Conservation (phyloP, 2,113 vertebrate genomes). For the Psittacus erithacus region DNA sequence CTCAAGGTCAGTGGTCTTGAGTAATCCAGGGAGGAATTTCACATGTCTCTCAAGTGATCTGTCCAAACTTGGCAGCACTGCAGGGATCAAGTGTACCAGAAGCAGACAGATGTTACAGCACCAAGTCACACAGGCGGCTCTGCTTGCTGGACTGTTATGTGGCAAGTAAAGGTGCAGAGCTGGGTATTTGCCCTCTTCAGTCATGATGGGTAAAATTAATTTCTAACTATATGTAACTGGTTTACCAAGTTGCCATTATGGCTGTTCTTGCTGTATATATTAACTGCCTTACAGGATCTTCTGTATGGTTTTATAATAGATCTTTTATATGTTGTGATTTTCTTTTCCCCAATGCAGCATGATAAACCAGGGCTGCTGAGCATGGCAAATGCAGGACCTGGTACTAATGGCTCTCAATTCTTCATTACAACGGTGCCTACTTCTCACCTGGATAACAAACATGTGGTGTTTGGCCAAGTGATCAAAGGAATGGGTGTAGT, state of each 20-base stretch:
- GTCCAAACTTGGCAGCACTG: neutral
- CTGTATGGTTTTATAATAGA: neutral
- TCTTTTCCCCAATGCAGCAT: slow-evolving; percentile 75
- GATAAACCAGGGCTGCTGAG: slow-evolving; percentile 89
- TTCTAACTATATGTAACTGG: neutral
- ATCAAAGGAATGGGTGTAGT: slow-evolving; percentile 90
- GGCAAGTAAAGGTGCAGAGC: neutral
- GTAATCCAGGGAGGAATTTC: neutral
- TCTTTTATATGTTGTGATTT: neutral
- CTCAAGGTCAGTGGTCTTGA: neutral
- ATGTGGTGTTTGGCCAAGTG: slow-evolving; percentile 94
- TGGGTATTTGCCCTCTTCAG: neutral
- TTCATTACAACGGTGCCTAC: slow-evolving; percentile 95
- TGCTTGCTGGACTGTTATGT: neutral
- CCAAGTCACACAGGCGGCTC: neutral
- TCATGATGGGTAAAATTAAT: neutral
- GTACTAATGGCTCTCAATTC: slow-evolving; percentile 97
- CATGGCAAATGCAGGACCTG: slow-evolving; percentile 93
- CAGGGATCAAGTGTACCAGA: neutral
- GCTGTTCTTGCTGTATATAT: neutral
- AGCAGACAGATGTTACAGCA: neutral
- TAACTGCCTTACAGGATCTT: neutral
- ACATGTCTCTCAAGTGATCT: neutral
- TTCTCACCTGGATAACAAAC: slow-evolving; percentile 91
- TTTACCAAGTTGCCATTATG: neutral